Percentiles rank a stretch among this genome's conserved stretches.
phyloP scores from a whole-genome alignment of 2,888 invertebrate genomes.

The Acrocera orbiculus region DNA sequence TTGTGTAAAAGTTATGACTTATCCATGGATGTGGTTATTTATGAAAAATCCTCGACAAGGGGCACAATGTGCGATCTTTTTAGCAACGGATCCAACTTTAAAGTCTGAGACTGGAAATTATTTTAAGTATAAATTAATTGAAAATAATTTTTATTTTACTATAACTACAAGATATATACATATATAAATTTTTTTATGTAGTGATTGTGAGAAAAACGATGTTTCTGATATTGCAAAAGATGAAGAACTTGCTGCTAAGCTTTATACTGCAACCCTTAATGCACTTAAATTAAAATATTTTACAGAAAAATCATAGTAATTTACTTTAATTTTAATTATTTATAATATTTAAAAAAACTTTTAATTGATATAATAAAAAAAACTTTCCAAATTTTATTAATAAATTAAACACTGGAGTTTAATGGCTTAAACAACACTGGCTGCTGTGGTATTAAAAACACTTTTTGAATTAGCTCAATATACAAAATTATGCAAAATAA shows the following conservation, averaged over 20 bases:
- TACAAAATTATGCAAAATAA: no score
- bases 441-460: no score
- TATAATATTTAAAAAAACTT: no score
- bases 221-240: constrained; percentile 36
- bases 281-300: constrained; percentile 22
- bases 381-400: no score
- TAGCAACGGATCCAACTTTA: constrained; percentile 44
- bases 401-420: no score
- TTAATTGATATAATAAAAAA: no score
- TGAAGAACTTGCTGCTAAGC: constrained; percentile 33
- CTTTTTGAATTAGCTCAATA: no score
- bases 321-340: no score
- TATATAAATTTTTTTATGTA: constrained; percentile 18
- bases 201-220: constrained; percentile 39
- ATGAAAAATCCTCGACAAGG: constrained; percentile 51
- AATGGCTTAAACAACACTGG: no score
- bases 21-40: constrained; percentile 49
- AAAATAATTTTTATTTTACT: constrained; percentile 1
- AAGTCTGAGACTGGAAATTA: constrained; percentile 44
- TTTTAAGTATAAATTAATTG: constrained; percentile 37
- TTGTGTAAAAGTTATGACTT: constrained; percentile 39
- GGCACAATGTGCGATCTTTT: constrained; percentile 46
- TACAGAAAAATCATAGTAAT: no score
- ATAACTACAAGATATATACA: background rate
- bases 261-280: constrained; percentile 27